Percentiles rank a stretch among this genome's conserved stretches.
phyloP scores from a whole-genome alignment of 2,113 vertebrate species.

The Herpetotheres cachinnans region DNA sequence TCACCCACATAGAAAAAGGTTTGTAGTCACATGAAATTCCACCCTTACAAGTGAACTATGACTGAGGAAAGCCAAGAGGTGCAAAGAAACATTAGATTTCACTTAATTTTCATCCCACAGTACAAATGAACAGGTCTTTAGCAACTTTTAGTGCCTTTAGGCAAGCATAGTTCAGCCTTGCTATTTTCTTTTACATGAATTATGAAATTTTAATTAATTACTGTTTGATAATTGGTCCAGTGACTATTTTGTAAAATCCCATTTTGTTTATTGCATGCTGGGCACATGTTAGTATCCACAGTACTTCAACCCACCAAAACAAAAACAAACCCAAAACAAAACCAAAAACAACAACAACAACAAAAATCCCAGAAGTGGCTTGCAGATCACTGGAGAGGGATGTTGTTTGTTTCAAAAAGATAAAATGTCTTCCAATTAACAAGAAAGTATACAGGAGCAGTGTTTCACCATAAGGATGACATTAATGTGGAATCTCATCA shows the following conservation, averaged over 20 bases:
- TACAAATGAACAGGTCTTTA: neutral
- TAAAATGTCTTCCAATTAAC: neutral
- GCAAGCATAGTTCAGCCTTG: neutral
- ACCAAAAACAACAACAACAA: too few species aligned
- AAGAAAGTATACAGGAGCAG: neutral
- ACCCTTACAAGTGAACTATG: neutral
- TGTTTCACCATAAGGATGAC: neutral
- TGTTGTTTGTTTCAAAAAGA: neutral
- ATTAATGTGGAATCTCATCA: neutral
- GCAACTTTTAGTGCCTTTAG: neutral
- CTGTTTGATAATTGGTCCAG: neutral
- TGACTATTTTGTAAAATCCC: neutral
- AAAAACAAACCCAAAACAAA: neutral
- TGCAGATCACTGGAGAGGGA: neutral
- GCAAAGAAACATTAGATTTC: neutral
- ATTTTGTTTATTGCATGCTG: neutral
- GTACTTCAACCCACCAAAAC: neutral
- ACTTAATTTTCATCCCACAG: neutral
- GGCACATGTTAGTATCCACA: neutral
- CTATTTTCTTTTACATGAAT: neutral
- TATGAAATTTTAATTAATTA: neutral
- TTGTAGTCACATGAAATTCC: neutral
- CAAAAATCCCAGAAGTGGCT: neutral
- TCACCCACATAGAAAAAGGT: too few species aligned
- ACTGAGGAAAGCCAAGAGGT: neutral